These are phyloP conservation scores for Pangasius larnaudii DNA, from an alignment of 2,797 vertebrate genomes.

Conservation along the genomic window DNA sequence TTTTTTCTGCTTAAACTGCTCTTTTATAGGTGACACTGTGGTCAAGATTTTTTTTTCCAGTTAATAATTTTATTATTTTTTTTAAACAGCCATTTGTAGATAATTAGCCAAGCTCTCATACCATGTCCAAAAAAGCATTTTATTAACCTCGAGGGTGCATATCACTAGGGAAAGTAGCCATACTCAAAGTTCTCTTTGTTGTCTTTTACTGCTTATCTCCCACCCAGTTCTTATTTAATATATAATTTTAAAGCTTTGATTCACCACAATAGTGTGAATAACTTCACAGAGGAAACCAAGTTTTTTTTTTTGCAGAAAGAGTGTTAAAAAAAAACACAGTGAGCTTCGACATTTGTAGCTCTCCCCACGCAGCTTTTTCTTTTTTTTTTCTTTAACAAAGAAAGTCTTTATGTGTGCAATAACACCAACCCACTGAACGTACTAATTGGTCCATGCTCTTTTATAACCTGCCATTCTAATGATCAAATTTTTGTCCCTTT, in stretches of 20 bases:
- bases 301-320: conserved; percentile 44
- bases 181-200: conserved; percentile 76
- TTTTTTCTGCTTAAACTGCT: not conserved
- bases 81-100: not conserved
- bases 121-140: not conserved
- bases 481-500: not conserved
- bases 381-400: conserved; percentile 51
- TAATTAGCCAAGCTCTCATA: conserved; percentile 1
- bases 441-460: conserved; percentile 45
- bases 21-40: not conserved
- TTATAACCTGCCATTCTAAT: conserved; percentile 54
- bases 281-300: conserved; percentile 58
- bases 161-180: not conserved
- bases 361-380: conserved; percentile 56
- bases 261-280: conserved; percentile 69
- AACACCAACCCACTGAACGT: conserved; percentile 53
- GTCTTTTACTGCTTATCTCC: conserved; percentile 75
- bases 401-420: conserved; percentile 40
- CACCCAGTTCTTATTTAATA: conserved; percentile 65
- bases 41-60: not conserved
- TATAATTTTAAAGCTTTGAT: conserved; percentile 68
- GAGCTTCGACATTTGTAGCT: conserved; percentile 61
- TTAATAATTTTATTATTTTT: not conserved
- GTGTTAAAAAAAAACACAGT: conserved; percentile 55
- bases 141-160: conserved; percentile 18